phyloP scores from a whole-genome alignment of 2,888 invertebrate species.

The Hirtodrosophila histrioides region DNA sequence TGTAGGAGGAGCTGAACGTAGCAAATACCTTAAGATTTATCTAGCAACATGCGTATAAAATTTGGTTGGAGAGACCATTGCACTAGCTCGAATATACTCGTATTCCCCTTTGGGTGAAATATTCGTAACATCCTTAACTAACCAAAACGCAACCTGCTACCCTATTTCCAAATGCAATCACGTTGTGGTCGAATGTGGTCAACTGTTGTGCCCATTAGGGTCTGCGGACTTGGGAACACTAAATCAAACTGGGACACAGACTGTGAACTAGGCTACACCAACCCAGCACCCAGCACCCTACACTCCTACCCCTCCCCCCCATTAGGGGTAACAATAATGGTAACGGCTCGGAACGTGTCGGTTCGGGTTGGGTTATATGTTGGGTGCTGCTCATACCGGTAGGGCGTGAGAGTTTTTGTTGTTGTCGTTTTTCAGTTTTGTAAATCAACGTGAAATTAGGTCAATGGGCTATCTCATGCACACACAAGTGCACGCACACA shows the following conservation, averaged over 20 bases:
- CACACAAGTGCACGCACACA: slow-evolving; percentile 30
- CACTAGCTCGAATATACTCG: too few species aligned
- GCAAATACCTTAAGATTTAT: too few species aligned
- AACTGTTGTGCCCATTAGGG: slow-evolving; percentile 32
- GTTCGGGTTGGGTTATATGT: slow-evolving; percentile 2
- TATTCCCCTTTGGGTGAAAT: too few species aligned
- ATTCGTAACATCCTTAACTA: too few species aligned
- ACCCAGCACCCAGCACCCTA: slow-evolving; percentile 11
- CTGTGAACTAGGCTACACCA: slow-evolving; percentile 47
- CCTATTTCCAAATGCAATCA: too few species aligned
- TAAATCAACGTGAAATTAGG: slow-evolving; percentile 80
- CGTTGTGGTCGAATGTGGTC: slow-evolving; percentile 20
- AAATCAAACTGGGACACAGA: slow-evolving; percentile 48
- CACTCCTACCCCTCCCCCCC: too few species aligned
- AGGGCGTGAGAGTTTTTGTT: slow-evolving; percentile 56
- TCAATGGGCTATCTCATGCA: slow-evolving; percentile 79
- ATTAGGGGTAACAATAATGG: slow-evolving; percentile 31
- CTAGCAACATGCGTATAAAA: too few species aligned
- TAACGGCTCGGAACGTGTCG: slow-evolving; percentile 44
- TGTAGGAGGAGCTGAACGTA: too few species aligned
- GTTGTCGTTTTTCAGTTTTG: slow-evolving; percentile 50
- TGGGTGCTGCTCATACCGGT: slow-evolving; percentile 26
- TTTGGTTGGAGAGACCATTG: too few species aligned
- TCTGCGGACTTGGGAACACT: slow-evolving; percentile 9
- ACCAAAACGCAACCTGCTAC: too few species aligned